Evolutionary conservation across 2,888 invertebrate genomes (phyloP), one percentile per base, ranked within the genome.

Genomic region (Entomobrya proxima): DNA sequence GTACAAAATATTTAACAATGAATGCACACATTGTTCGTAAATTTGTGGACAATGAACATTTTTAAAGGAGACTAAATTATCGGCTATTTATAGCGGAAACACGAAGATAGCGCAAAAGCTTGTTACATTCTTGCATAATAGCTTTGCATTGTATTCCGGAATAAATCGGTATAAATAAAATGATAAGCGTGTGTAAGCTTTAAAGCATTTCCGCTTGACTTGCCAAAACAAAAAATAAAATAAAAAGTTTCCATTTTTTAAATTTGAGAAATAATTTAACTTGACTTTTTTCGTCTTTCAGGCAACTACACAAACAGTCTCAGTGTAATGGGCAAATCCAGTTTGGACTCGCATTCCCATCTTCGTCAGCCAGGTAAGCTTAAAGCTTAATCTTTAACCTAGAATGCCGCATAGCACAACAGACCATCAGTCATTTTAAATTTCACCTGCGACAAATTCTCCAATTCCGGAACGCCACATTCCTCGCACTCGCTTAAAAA

Each of bases 261-360:
- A 75, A 75, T 55, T 55, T 35, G 7, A 55, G 44, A 13, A 50
- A 78, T 27, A 61, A 4, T 24, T 61, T 15, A 77, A 76, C 13
- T 69, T 58, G 21, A 30, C 18, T 40, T 74, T 64, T 82, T 30
- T 27, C 35, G 1, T 37, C 13, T 74, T 74, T 44, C 32, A 74
- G 97, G 96, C 92, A 97, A 97, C 94, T 95, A 96, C 92, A 94
- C 95, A 92, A 96, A 97, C 93, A 94, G 95, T 76, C 92, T 96
- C 91, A 94, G 94, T 90, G 95, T 94, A 89, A 95, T 95, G 95
- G 95, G 95, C 88, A 96, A 96, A 92, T 94, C 96, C 91, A 95
- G 96, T 90, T 93, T 97, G 92, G 97, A 97, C 92, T 95, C 96
- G 77, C 97, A 97, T 93, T 94, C 96, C 91, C 97, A 97, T 93